A percentile compares a stretch with the other conserved stretches of the same genome.
Conservation (phyloP, 2,113 vertebrate species). For the Prochilodus magdalenae region DNA sequence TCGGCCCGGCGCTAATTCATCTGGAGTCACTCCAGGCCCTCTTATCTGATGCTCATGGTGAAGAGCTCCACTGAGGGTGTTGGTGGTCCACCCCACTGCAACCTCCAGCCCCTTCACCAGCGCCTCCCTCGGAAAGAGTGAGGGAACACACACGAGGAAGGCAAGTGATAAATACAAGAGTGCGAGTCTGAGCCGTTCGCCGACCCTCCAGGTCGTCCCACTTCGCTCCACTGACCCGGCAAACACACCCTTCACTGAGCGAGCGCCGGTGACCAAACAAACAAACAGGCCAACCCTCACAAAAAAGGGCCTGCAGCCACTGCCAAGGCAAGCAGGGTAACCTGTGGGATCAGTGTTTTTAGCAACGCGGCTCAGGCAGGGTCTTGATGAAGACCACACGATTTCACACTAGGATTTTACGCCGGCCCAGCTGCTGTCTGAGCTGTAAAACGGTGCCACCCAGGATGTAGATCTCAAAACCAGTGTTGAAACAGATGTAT, state of each 20-base stretch:
- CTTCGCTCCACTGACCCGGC: slow-evolving; percentile 69
- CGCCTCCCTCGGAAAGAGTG: slow-evolving; percentile 39
- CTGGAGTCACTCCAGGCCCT: slow-evolving; percentile 72
- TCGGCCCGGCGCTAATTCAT: slow-evolving; percentile 70
- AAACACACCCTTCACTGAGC: slow-evolving; percentile 67
- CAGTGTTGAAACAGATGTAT: neutral
- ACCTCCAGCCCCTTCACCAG: slow-evolving; percentile 37
- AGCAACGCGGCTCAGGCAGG: slow-evolving; percentile 22
- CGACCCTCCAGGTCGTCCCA: slow-evolving; percentile 56
- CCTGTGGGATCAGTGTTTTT: slow-evolving; percentile 36
- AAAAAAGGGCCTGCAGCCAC: slow-evolving; percentile 30
- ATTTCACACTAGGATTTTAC: slow-evolving; percentile 43
- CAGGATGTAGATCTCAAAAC: slow-evolving; percentile 35
- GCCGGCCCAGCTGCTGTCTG: neutral
- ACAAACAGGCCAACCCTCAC: slow-evolving; percentile 57
- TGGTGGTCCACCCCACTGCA: slow-evolving; percentile 66
- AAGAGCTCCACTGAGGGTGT: slow-evolving; percentile 57
- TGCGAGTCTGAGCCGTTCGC: slow-evolving; percentile 15
- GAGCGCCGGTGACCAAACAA: slow-evolving; percentile 74
- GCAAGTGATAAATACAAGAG: slow-evolving; percentile 41
- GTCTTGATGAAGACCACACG: slow-evolving; percentile 25
- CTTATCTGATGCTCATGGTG: slow-evolving; percentile 72
- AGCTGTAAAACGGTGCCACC: slow-evolving; percentile 2
- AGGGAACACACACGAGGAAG: slow-evolving; percentile 52
- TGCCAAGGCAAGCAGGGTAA: slow-evolving; percentile 52